These are phyloP conservation scores for Aspiorhynchus laticeps DNA, from an alignment of 2,113 vertebrate species.

Conservation along the genomic window DNA sequence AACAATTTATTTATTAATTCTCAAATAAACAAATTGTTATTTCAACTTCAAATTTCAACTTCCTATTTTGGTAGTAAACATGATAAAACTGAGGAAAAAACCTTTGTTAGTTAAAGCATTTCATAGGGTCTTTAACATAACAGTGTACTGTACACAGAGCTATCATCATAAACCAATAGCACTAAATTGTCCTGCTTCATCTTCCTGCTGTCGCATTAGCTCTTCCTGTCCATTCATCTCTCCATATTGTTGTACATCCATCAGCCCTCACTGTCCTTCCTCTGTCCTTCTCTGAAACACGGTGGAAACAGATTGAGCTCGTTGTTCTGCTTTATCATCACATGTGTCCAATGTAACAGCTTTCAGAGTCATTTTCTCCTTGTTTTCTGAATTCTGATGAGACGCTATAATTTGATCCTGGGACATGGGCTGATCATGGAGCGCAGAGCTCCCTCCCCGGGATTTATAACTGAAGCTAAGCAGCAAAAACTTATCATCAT, in stretches of 20 bases:
- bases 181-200: not conserved
- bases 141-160: not conserved
- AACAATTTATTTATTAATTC: not conserved
- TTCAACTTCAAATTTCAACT: not conserved
- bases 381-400: slow-evolving; percentile 7
- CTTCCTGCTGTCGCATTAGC: slow-evolving; percentile 41
- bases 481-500: not conserved
- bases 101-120: not conserved
- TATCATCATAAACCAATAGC: not conserved
- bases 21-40: not conserved
- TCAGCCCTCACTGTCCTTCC: slow-evolving; percentile 37
- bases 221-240: slow-evolving; percentile 45
- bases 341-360: slow-evolving; percentile 17
- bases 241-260: slow-evolving; percentile 33
- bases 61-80: not conserved
- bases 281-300: slow-evolving; percentile 30
- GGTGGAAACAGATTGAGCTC: slow-evolving; percentile 39
- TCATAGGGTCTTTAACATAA: slow-evolving; percentile 3
- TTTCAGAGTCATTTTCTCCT: not conserved
- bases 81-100: not conserved
- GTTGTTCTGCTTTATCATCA: slow-evolving; percentile 32
- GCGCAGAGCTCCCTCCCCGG: not conserved
- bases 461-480: not conserved
- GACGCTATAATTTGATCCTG: not conserved
- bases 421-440: not conserved